phyloP scores from a whole-genome alignment of 2,797 vertebrate species.

The Hapalemur alaotrensis region DNA sequence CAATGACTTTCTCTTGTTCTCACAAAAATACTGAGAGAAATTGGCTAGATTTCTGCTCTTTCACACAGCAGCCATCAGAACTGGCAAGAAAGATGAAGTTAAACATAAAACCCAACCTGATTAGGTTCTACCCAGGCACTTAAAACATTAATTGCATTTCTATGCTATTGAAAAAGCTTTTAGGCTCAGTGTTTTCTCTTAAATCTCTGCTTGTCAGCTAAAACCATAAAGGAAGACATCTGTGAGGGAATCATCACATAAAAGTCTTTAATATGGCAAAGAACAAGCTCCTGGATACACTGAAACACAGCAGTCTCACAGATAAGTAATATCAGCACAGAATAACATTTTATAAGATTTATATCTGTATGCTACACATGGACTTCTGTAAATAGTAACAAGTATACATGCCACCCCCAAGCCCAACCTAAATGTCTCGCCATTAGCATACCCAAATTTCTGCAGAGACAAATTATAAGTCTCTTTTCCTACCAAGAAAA shows the following conservation, averaged over 20 bases:
- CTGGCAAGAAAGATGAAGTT: slow-evolving; percentile 53
- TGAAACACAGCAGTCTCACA: background rate
- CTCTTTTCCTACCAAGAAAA: slow-evolving; percentile 21
- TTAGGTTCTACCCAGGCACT: slow-evolving; percentile 25
- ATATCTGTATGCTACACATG: background rate
- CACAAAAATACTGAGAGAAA: background rate
- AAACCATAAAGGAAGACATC: slow-evolving; percentile 54
- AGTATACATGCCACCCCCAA: background rate
- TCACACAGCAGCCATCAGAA: slow-evolving; percentile 5
- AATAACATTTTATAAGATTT: slow-evolving; percentile 26
- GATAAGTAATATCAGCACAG: background rate
- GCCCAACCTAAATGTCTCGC: background rate
- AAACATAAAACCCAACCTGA: slow-evolving; percentile 54
- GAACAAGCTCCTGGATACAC: slow-evolving; percentile 48
- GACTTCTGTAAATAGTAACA: background rate
- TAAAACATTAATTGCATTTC: slow-evolving; percentile 55
- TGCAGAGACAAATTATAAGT: background rate
- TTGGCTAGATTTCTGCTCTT: background rate
- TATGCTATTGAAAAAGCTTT: slow-evolving; percentile 61
- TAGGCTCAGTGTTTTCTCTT: slow-evolving; percentile 55
- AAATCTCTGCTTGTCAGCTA: slow-evolving; percentile 60
- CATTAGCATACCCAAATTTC: slow-evolving; percentile 6
- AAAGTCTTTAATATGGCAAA: slow-evolving; percentile 57
- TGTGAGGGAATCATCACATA: slow-evolving; percentile 16
- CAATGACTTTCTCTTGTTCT: background rate